Base-by-base conservation (phyloP, 2,113 vertebrate species). In the Theristicus caerulescens region DNA sequence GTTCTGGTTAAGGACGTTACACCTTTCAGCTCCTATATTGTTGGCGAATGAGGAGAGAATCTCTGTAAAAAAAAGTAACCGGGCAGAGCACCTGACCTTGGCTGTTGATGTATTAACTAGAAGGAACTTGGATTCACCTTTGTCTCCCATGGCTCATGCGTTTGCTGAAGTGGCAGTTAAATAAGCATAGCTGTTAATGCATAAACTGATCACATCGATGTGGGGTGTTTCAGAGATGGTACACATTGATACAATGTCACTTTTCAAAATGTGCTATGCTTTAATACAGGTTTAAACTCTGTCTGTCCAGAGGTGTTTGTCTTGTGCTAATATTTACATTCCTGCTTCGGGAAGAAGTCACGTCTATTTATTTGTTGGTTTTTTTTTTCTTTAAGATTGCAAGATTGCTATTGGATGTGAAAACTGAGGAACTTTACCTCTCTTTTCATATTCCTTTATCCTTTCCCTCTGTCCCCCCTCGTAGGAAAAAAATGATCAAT, bases 261-360 rank as follows among this genome's bases (percentile, higher is more conserved):
- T 80, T 94, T 85, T 95, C 64, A 58, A 66, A 79, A 83, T 66
- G 42, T 27, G 71, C 73, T 82, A 1, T 52, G 69, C 77, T 94
- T 96, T 93, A 88, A 90, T 59, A 73, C 20, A 18, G 1, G 1
- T 74, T 95, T 86, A 78, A 90, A 85, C 84, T 96, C 95, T 97
- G 96, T 22, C 72, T 81, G 44, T 87, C 54, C 54, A 59, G 86
- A 94, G 89, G 54, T 82, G n/a, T 87, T 94, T 96, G 67, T 91
- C 80, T 58, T 84, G 13, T 95, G 89, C 38, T 93, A 52, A 49
- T 83, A 77, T 69, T 79, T 94, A 66, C 73, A 46, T 64, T 97
- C 57, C 57, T 93, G 52, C 44, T 93, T 96, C 82, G 95, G 74
- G 88, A 96, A 95, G 72, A 71, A 73, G 81, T 92, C 64, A 64